phyloP scores from a whole-genome alignment of 2,797 vertebrate genomes.

The Anguilla megastoma region DNA sequence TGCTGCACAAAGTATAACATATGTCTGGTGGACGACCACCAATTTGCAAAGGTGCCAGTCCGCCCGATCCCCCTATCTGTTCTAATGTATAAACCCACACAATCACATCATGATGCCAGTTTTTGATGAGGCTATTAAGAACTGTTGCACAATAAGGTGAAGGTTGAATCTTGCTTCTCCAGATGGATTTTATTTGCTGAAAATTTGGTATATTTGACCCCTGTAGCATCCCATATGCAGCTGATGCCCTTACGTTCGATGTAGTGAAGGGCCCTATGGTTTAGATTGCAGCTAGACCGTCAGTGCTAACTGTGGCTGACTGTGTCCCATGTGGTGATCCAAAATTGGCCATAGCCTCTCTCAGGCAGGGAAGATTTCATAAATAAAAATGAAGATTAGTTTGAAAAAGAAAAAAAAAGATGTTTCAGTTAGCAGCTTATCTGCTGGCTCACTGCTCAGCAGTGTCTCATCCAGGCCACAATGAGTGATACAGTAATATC shows the following conservation, averaged over 20 bases:
- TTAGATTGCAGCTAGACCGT: background rate
- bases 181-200: background rate
- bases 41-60: background rate
- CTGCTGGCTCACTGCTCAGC: background rate
- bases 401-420: background rate
- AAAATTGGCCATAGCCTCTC: background rate
- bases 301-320: background rate
- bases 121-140: background rate
- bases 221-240: background rate
- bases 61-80: background rate
- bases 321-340: background rate
- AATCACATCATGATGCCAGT: conserved; percentile 8
- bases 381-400: background rate
- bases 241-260: background rate
- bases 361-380: background rate
- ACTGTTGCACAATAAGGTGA: background rate
- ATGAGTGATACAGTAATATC: background rate
- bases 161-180: background rate
- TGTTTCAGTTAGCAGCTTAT: background rate
- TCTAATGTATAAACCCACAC: background rate
- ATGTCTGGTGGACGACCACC: background rate
- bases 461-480: background rate
- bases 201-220: background rate
- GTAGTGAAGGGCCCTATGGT: background rate
- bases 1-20: background rate